These are phyloP conservation scores for Lepisosteus oculatus DNA, from an alignment of 2,113 vertebrate genomes.

Conservation along the genomic window DNA sequence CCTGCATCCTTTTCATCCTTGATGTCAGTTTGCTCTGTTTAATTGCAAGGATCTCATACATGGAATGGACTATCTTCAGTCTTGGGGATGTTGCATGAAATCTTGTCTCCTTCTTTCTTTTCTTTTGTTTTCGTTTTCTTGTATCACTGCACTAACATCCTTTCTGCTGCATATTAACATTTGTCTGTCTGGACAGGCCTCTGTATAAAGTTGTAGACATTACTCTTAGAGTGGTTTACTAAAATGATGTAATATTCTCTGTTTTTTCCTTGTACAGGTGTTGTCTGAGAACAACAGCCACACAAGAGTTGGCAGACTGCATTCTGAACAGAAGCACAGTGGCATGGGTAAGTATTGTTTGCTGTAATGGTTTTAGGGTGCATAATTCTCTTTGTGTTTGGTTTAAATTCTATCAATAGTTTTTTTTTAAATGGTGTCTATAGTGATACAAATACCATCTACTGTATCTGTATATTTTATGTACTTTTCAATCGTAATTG, in stretches of 20 bases:
- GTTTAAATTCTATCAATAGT: neutral
- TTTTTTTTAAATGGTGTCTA: neutral
- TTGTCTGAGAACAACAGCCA: constrained; percentile 77
- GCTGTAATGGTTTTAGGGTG: neutral
- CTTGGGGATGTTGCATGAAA: constrained; percentile 79
- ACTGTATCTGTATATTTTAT: no score
- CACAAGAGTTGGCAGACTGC: constrained; percentile 68
- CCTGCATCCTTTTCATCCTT: constrained; percentile 63
- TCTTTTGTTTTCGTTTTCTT: constrained; percentile 34
- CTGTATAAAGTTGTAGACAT: constrained; percentile 56
- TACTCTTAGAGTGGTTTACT: neutral
- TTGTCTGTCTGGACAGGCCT: constrained; percentile 69
- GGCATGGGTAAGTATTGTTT: constrained; percentile 72
- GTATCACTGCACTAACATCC: constrained; percentile 76
- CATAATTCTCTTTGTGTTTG: neutral
- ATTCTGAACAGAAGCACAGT: constrained; percentile 77
- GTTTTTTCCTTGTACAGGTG: constrained; percentile 61
- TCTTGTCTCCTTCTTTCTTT: constrained; percentile 30
- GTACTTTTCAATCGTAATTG: no score
- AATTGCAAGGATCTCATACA: constrained; percentile 71
- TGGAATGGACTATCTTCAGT: constrained; percentile 72
- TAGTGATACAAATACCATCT: neutral
- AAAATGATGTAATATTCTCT: constrained; percentile 27
- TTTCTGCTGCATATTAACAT: constrained; percentile 83
- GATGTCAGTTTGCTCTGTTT: constrained; percentile 71